phyloP scores from a whole-genome alignment of 37 sponge, comb jelly and placozoan species.

The Halichondria panicea region DNA sequence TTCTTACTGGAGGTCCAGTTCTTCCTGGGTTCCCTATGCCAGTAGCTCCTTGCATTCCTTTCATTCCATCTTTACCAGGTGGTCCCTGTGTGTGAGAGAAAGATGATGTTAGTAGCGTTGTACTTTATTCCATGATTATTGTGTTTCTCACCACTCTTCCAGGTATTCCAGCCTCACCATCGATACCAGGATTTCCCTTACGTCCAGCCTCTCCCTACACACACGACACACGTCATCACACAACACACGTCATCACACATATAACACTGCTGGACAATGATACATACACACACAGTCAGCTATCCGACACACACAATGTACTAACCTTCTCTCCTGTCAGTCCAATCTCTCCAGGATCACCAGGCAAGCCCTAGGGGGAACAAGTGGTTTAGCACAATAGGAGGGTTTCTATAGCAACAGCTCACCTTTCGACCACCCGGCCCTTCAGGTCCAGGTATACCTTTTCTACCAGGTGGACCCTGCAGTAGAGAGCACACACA shows the following conservation, averaged over 20 bases:
- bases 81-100: neutral
- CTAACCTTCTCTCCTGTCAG: slow-evolving; percentile 14
- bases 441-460: too few species aligned
- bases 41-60: neutral
- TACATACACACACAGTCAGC: slow-evolving; percentile 8
- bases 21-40: slow-evolving; percentile 5
- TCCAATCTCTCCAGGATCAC: neutral
- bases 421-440: too few species aligned
- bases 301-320: neutral
- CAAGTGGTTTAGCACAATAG: too few species aligned
- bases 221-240: slow-evolving; percentile 15
- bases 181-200: slow-evolving; percentile 1
- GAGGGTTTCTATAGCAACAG: too few species aligned
- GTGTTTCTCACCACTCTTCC: neutral
- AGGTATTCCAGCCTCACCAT: neutral
- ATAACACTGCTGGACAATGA: slow-evolving; percentile 1
- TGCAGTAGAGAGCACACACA: neutral
- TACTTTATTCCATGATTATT: neutral
- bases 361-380: too few species aligned
- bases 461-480: neutral
- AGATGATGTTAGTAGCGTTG: neutral
- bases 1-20: slow-evolving; percentile 14
- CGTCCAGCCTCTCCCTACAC: neutral
- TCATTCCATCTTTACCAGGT: neutral
- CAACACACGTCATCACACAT: slow-evolving; percentile 26